Base-by-base conservation (phyloP, 2,113 vertebrate genomes). In the Lophotis ruficrista region DNA sequence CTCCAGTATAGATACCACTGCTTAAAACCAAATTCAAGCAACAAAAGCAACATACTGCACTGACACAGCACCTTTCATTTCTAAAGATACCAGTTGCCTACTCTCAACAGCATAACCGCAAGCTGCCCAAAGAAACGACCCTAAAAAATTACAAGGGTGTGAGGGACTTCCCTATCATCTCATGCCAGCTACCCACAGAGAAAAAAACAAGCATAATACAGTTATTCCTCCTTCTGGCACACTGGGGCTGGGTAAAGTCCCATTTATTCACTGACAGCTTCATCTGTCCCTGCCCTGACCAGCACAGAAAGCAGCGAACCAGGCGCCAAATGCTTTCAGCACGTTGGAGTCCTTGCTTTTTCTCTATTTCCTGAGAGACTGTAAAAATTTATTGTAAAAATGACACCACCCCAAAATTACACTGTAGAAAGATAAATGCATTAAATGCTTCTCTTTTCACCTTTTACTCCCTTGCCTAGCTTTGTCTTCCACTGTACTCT, bases 161-260 rank as follows among this genome's bases (percentile, higher is more conserved):
- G 30, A 48, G 20, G 33, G 31, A 61, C 18, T 38, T 84, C 30
- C 75, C 37, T 57, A 6, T 20, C 28, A 9, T 28, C 14, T 81
- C 33, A 7, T 83, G 35, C 14, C 38, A 81, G 38, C 35, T 80
- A 73, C 38, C 13, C 22, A 77, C 17, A 51, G 30, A 14, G 6
- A 0, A 8, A 9, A 84, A 50, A 12, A 0, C 4, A 58, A 27
- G 22, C 4, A 3, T 19, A 47, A 65, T 14, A 13, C 7, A 47
- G 45, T 37, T 51, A 17, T 21, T 90, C 35, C n/a, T 83, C 33
- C 47, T 84, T 41, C 62, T 83, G 83, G n/a, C 58, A 73, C 54
- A 17, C 12, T 37, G 23, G 15, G 7, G 9, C 6, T 75, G 45
- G 50, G 19, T 72, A 10, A 83, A 61, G 28, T 41, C 27, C 21